Base-by-base conservation (phyloP, 2,113 vertebrate species). In the Eudorcas thomsonii region DNA sequence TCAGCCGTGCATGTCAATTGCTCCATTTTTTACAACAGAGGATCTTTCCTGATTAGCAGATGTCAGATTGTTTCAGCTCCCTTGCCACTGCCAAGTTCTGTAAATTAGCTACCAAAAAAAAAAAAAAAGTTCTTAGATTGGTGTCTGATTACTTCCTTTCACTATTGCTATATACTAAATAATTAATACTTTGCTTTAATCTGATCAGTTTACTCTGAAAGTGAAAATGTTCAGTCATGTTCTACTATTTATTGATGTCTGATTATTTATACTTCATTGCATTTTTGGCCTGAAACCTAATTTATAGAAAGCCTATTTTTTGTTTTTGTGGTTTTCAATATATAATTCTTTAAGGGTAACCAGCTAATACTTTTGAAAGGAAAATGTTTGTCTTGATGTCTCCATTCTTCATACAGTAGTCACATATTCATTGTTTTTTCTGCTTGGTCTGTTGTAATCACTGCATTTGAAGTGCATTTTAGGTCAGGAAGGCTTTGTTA, bases 21-120 rank as follows among this genome's bases (percentile, higher is more conserved):
- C 60, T 89, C 48, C 82, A 16, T 28, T 59, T 97, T 93, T 88
- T 28, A 59, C 74, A 54, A 85, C 48, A 81, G 81, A 82, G 77
- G 39, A 89, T 88, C 26, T 67, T 89, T 91, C 43, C 89, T 85
- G 91, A 88, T 82, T 93, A 97, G n/a, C 48, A 92, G 26, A 25
- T 88, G 50, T 71, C n/a, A 25, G 5, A 25, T 57, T 97, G 33
- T 15, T 85, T 96, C 48, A 81, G 3, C 26, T 97, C 21, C 5
- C 28, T 43, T 88, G 48, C 71, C 25, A 54, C 26, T 11, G 4
- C 11, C 50, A 78, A 45, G 4, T 39, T 95, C n/a, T 86, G 3
- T 71, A 86, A 15, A 26, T 36, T 52, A 50, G 9, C 30, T 62
- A 91, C 15, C 17, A 91, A 30, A 16, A 64, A n/a, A 43, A 43